These are phyloP conservation scores for Nasonia oneida DNA, from an alignment of 2,888 invertebrate species.

Conservation along the genomic window DNA sequence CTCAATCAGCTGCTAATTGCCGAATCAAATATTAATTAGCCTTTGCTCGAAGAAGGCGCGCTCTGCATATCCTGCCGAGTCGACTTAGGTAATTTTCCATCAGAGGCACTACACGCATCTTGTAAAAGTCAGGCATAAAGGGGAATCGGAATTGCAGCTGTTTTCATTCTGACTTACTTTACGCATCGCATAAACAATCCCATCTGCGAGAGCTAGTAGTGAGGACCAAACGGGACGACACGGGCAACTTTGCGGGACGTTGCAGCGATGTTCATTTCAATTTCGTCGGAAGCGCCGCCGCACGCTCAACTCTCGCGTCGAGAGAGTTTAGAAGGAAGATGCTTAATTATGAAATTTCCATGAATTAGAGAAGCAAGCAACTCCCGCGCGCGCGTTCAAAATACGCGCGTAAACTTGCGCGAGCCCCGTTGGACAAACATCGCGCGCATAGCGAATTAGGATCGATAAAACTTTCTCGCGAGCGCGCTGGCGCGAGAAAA, in stretches of 20 bases:
- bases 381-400: not conserved
- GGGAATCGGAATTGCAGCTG: not conserved
- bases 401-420: not conserved
- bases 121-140: no score
- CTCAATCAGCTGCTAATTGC: not conserved
- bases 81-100: no score
- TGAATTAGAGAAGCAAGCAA: not conserved
- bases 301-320: not conserved
- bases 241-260: not conserved
- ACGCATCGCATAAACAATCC: not conserved
- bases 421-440: not conserved
- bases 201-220: not conserved
- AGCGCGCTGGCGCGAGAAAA: not conserved
- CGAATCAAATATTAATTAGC: not conserved
- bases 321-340: not conserved
- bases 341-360: constrained; percentile 8
- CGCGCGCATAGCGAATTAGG: not conserved
- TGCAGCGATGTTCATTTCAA: not conserved
- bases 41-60: not conserved
- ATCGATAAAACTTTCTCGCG: not conserved
- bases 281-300: not conserved
- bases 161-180: not conserved
- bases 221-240: not conserved
- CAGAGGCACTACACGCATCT: no score
- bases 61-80: no score